phyloP scores from a whole-genome alignment of 1,140 invertebrate species.

The Pogonognathellus flavescens region DNA sequence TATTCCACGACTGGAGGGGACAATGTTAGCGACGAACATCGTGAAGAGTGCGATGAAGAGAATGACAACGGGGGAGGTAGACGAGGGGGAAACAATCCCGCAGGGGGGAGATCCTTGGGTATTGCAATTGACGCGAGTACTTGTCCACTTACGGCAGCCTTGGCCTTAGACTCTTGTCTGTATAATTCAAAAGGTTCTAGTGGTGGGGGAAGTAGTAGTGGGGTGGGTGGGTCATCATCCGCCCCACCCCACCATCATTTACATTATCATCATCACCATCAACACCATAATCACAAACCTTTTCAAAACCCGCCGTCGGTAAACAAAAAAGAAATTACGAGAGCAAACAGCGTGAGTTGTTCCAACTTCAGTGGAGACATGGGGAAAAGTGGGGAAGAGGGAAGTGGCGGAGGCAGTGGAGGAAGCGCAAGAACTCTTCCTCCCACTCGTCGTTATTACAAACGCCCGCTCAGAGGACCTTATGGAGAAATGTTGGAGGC shows the following conservation, averaged over 20 bases:
- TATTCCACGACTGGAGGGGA: conserved; percentile 52
- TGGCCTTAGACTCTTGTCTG: background rate
- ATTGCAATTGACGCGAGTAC: background rate
- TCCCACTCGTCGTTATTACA: conserved; percentile 77
- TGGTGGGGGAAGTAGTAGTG: background rate
- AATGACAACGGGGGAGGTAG: background rate
- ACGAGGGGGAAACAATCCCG: background rate
- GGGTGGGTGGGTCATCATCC: background rate
- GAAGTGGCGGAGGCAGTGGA: background rate
- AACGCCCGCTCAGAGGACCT: conserved; percentile 81
- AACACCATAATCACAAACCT: background rate
- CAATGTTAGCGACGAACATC: background rate
- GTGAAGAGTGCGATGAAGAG: too few relatives aligned
- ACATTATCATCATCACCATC: background rate
- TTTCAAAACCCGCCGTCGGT: background rate
- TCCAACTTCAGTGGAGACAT: background rate
- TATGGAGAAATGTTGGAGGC: conserved; percentile 87
- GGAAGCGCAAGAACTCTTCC: conserved; percentile 51
- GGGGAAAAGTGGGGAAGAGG: background rate
- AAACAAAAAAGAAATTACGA: conserved; percentile 54
- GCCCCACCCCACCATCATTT: background rate
- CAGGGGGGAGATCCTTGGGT: background rate
- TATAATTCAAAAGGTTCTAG: background rate
- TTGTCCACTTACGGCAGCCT: conserved; percentile 5
- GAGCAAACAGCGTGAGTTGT: conserved; percentile 52